Base-by-base conservation (phyloP, 2,888 invertebrate genomes). In the Drosophila rellima region DNA sequence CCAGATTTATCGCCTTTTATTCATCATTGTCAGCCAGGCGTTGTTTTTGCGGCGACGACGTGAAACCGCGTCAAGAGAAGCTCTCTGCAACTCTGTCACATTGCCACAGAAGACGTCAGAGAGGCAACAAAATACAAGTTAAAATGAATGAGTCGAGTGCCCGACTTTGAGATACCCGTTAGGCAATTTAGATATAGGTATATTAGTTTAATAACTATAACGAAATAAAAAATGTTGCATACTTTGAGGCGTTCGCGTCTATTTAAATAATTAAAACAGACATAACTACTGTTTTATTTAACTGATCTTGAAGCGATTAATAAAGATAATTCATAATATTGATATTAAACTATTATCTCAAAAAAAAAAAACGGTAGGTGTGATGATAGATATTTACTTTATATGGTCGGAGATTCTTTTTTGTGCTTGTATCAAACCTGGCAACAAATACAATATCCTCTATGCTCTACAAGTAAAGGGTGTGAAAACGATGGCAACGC, bases 1-100 rank as follows among this genome's bases (percentile, higher is more conserved):
- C 69, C 70, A 87, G 89, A 84, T 89, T 87, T 84, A 84, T 89
- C 84, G 88, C 75, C 81, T 80, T 87, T 89, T 84, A 89, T 83
- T 80, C 89, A 89, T 83, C 83, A 83, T 89, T 89, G 89, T 83
- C 83, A 83, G 87, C 70, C 63, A 72, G 71, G 61, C 84, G 77
- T 70, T 72, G 80, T 82, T 85, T 72, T 72, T 88, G 88, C 57
- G 83, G 84, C 72, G 74, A 80, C 80, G 72, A 80, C 82, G 83
- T 86, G 87, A 61, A 74, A 87, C 87, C 87, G 86, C 82, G 79
- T 56, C 65, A 39, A 69, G 59, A 59, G 39, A 26, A 40, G 40
- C 52, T 39, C 40, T n/a, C 11, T 20, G 55, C 17, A 37, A 11
- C 23, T 17, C 29, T 26, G 20, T 15, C 7, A 52, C n/a, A 37